phyloP scores from a whole-genome alignment of 2,888 invertebrate species.

The Amiota minor region DNA sequence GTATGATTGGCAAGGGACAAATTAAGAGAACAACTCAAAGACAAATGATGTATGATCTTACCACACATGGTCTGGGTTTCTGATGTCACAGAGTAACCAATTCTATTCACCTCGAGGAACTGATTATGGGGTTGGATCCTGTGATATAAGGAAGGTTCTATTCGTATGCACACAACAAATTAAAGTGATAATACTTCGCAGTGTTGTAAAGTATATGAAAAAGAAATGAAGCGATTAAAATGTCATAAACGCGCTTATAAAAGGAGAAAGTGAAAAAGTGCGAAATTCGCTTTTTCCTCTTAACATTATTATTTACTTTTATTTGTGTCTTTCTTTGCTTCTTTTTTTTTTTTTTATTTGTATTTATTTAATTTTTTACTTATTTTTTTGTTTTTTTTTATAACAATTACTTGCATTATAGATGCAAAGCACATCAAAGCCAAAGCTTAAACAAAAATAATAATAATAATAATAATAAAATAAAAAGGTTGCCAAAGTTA shows the following conservation, averaged over 20 bases:
- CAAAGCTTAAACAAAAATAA: neutral
- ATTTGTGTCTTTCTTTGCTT: slow-evolving; percentile 50
- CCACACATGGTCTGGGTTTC: no score
- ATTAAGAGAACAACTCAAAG: no score
- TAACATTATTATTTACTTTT: slow-evolving; percentile 17
- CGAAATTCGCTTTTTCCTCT: slow-evolving; percentile 44
- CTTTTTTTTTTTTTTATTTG: slow-evolving; percentile 65
- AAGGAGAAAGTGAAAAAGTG: slow-evolving; percentile 28
- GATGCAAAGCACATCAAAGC: neutral
- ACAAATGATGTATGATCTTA: no score
- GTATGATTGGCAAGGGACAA: no score
- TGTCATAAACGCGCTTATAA: slow-evolving; percentile 15
- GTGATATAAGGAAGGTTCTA: no score
- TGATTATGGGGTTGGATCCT: no score
- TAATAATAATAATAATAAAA: neutral
- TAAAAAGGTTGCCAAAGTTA: neutral
- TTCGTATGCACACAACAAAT: neutral
- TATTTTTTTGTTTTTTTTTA: slow-evolving; percentile 59
- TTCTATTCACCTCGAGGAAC: no score
- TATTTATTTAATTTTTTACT: slow-evolving; percentile 67
- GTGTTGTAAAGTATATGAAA: neutral
- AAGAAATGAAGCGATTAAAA: slow-evolving; percentile 18
- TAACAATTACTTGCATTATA: neutral
- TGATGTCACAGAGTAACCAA: no score
- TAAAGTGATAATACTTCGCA: slow-evolving; percentile 26